Percentiles rank a stretch among this genome's conserved stretches.
Evolutionary conservation across 1,140 invertebrate genomes (phyloP).

Genomic region (Leptopilina boulardi): DNA sequence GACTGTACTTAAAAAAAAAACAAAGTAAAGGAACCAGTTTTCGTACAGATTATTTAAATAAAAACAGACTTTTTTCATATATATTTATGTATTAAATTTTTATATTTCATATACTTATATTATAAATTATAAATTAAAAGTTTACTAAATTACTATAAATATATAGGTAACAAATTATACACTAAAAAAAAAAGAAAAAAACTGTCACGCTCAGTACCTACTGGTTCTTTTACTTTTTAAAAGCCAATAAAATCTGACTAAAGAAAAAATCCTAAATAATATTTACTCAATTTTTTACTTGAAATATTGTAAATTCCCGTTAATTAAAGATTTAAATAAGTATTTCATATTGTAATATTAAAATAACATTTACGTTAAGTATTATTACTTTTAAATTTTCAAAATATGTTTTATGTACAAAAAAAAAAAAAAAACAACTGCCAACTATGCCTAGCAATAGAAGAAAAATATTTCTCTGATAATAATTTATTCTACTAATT

Average conservation of each 20-base stretch:
- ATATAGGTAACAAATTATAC: background rate
- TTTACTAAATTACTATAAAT: background rate
- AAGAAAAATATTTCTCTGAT: background rate
- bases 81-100: background rate
- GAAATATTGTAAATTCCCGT: background rate
- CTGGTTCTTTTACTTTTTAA: conserved; percentile 4
- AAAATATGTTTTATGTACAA: background rate
- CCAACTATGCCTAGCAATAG: conserved; percentile 5
- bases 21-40: background rate
- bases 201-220: background rate
- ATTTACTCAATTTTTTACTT: background rate
- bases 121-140: background rate
- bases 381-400: background rate
- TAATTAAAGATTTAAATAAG: background rate
- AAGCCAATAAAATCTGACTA: background rate
- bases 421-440: too few species aligned
- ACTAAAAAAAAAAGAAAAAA: background rate
- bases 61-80: background rate
- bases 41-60: background rate
- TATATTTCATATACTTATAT: background rate
- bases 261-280: background rate
- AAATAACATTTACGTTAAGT: background rate
- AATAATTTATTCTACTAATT: background rate
- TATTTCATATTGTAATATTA: background rate
- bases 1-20: background rate